Evolutionary conservation across 2,888 invertebrate species (phyloP).

Genomic region (Mesorhabditis belari): DNA sequence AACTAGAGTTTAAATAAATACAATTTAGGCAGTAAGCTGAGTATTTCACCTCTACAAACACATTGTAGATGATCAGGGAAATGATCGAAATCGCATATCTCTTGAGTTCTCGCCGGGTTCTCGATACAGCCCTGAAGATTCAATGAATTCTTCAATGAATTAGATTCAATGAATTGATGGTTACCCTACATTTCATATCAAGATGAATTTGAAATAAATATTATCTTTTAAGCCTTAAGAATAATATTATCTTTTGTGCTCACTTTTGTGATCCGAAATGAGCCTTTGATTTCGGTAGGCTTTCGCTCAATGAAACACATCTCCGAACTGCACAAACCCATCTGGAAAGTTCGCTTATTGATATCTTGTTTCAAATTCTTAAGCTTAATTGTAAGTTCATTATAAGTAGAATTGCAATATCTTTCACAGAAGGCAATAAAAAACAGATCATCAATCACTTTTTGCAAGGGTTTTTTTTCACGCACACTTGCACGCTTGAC

Average conservation of each 20-base stretch:
- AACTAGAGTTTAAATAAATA: not conserved
- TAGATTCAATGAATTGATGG: no score
- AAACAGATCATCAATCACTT: no score
- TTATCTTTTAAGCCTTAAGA: no score
- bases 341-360: slow-evolving; percentile 23
- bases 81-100: slow-evolving; percentile 50
- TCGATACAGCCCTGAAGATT: slow-evolving; percentile 40
- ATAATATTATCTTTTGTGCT: no score
- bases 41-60: slow-evolving; percentile 35
- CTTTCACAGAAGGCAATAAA: no score
- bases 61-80: slow-evolving; percentile 46
- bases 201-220: no score
- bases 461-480: no score
- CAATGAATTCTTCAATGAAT: not conserved
- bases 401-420: no score
- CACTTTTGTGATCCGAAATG: slow-evolving; percentile 30
- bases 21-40: not conserved
- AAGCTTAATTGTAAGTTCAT: no score
- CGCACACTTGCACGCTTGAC: no score
- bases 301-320: slow-evolving; percentile 50
- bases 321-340: slow-evolving; percentile 47
- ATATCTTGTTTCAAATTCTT: not conserved
- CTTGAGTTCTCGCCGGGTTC: slow-evolving; percentile 35
- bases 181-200: no score
- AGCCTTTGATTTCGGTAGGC: slow-evolving; percentile 43